Conservation (phyloP, 2,888 invertebrate species). For the Myopa testacea region DNA sequence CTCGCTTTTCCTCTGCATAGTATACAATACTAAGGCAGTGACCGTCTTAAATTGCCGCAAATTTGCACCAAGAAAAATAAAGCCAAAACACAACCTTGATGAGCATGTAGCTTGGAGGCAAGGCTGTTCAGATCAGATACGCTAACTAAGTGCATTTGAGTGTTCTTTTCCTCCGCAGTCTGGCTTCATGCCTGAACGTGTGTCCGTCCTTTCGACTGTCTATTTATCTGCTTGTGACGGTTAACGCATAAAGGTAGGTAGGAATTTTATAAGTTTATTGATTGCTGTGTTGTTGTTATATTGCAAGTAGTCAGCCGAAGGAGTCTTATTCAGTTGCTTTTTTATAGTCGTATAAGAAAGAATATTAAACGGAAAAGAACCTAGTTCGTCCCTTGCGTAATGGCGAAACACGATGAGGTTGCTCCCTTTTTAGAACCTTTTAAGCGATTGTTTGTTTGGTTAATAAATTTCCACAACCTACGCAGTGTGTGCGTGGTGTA, state of each 20-base stretch:
- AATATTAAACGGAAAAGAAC: neutral
- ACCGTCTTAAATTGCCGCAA: constrained; percentile 26
- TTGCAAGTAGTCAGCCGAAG: constrained; percentile 12
- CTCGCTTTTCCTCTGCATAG: no score
- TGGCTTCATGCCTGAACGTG: no score
- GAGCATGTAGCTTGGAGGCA: neutral
- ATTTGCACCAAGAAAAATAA: constrained; percentile 12
- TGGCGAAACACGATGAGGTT: neutral
- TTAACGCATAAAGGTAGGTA: neutral
- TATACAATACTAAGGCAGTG: no score
- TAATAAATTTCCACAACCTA: constrained; percentile 36
- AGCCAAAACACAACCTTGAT: constrained; percentile 30
- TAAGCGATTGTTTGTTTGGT: constrained; percentile 37
- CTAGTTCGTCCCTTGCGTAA: constrained; percentile 5
- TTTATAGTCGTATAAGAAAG: neutral
- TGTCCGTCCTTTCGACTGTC: neutral
- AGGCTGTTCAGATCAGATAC: neutral
- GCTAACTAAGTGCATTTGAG: constrained; percentile 59
- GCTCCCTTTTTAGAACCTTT: constrained; percentile 7
- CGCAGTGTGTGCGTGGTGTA: neutral
- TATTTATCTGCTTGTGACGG: neutral
- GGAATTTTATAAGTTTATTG: constrained; percentile 22
- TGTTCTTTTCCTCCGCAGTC: constrained; percentile 44
- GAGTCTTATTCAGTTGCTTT: neutral
- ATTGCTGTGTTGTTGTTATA: constrained; percentile 16